phyloP scores from a whole-genome alignment of 2,113 vertebrate species.

The Micronisus gabar region DNA sequence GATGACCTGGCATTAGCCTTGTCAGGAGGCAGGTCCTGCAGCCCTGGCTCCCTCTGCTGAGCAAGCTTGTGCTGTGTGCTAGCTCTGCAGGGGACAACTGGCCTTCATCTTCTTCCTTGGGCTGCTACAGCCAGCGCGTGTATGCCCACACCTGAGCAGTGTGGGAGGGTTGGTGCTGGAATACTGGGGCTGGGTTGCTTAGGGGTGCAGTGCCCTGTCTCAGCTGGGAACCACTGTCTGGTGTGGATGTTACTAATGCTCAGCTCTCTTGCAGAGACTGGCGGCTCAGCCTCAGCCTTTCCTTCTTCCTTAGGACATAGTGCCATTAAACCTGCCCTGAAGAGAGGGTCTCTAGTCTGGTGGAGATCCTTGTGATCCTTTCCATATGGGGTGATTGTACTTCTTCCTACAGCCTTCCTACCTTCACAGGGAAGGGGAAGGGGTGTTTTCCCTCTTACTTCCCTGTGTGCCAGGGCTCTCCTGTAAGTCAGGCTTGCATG shows the following conservation, averaged over 20 bases:
- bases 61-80: neutral
- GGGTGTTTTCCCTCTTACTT: neutral
- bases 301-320: neutral
- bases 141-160: fast-evolving
- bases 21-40: neutral
- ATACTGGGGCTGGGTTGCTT: neutral
- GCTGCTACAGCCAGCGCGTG: fast-evolving
- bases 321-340: neutral
- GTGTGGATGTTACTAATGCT: neutral
- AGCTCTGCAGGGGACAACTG: neutral
- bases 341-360: neutral
- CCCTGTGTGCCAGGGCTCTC: neutral
- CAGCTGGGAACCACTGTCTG: neutral
- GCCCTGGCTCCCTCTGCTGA: neutral
- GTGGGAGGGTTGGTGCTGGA: neutral
- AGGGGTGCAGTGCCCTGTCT: neutral
- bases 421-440: neutral
- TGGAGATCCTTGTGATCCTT: neutral
- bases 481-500: neutral
- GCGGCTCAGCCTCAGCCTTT: neutral
- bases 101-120: neutral
- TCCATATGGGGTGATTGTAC: neutral
- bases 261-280: neutral
- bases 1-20: neutral
- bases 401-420: neutral